phyloP scores from a whole-genome alignment of 2,888 invertebrate species.

The Drosophila stalkeri region DNA sequence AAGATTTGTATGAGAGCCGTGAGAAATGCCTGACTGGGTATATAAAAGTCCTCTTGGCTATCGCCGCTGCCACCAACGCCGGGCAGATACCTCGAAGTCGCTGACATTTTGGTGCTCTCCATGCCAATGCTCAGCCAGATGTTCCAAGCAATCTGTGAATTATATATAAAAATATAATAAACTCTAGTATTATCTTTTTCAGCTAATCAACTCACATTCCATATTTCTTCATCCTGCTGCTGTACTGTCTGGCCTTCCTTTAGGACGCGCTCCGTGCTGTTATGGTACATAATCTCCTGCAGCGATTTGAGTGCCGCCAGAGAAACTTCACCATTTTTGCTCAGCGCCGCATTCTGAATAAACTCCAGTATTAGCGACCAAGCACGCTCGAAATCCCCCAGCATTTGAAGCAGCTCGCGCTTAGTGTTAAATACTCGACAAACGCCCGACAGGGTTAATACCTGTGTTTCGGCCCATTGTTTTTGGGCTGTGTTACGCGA shows the following conservation, averaged over 20 bases:
- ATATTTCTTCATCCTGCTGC: constrained; percentile 87
- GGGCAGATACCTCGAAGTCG: constrained; percentile 45
- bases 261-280: constrained; percentile 80
- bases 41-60: constrained; percentile 88
- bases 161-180: not conserved
- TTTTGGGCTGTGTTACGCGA: constrained; percentile 99
- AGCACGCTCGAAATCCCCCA: constrained; percentile 96
- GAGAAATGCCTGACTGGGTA: constrained; percentile 96
- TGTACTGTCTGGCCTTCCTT: constrained; percentile 80
- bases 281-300: constrained; percentile 95
- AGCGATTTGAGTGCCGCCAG: constrained; percentile 98
- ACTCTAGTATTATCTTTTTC: not conserved
- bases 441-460: constrained; percentile 94
- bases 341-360: constrained; percentile 95
- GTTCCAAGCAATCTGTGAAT: constrained; percentile 89
- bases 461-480: constrained; percentile 99
- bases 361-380: constrained; percentile 97
- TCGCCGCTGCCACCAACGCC: constrained; percentile 64
- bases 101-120: constrained; percentile 88
- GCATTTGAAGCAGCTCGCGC: constrained; percentile 91
- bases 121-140: constrained; percentile 96
- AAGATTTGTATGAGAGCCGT: constrained; percentile 98
- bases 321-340: constrained; percentile 97
- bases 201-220: constrained; percentile 87
- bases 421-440: constrained; percentile 97